These are phyloP conservation scores for Crepidodera aurea DNA, from an alignment of 2,888 invertebrate genomes.

Conservation along the genomic window DNA sequence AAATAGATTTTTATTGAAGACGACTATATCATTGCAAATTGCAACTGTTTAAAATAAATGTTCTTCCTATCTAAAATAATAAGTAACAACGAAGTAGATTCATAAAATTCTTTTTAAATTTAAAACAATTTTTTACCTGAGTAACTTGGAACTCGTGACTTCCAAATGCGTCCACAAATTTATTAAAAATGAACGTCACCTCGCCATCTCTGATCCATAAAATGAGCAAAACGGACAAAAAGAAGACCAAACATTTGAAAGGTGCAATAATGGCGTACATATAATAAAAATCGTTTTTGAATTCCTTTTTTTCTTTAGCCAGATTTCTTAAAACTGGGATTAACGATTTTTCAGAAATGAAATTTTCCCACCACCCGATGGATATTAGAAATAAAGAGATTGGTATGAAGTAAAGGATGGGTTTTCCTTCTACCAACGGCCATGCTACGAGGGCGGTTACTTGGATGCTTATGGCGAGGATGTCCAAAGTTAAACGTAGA, in stretches of 20 bases:
- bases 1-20: no score
- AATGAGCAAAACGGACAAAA: slow-evolving; percentile 68
- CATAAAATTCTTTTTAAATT: no score
- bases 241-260: slow-evolving; percentile 80
- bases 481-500: slow-evolving; percentile 64
- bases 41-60: no score
- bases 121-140: slow-evolving; percentile 67
- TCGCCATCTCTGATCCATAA: slow-evolving; percentile 63
- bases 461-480: slow-evolving; percentile 71
- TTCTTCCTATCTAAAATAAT: no score
- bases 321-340: slow-evolving; percentile 57
- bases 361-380: slow-evolving; percentile 88
- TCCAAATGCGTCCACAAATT: slow-evolving; percentile 63
- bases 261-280: slow-evolving; percentile 77
- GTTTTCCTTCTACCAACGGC: slow-evolving; percentile 67
- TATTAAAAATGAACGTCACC: slow-evolving; percentile 63
- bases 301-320: slow-evolving; percentile 47
- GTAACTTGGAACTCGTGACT: slow-evolving; percentile 65
- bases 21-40: no score
- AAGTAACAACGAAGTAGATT: no score
- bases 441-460: slow-evolving; percentile 73
- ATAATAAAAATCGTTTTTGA: slow-evolving; percentile 68
- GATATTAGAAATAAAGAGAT: slow-evolving; percentile 72
- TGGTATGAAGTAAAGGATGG: slow-evolving; percentile 68
- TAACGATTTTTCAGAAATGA: slow-evolving; percentile 63